Evolutionary conservation across 2,888 invertebrate genomes (phyloP).

Genomic region (Cyclophora albipunctata): DNA sequence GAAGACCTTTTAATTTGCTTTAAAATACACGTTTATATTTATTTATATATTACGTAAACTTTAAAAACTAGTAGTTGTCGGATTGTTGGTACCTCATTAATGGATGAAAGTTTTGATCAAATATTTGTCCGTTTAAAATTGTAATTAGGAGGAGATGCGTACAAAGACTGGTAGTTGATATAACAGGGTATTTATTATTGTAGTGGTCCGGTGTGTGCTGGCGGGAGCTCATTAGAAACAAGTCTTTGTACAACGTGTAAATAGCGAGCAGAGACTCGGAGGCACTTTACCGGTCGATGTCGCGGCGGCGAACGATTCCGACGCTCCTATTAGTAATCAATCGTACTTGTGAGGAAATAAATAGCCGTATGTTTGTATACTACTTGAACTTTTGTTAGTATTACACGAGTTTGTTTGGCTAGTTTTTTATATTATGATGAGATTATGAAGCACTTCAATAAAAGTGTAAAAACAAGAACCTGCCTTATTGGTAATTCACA

Average conservation of each 20-base stretch:
- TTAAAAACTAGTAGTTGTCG: slow-evolving; percentile 42
- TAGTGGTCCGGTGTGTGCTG: slow-evolving; percentile 26
- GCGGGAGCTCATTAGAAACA: slow-evolving; percentile 64
- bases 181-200: slow-evolving; percentile 55
- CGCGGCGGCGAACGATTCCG: slow-evolving; percentile 4
- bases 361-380: too few relatives aligned
- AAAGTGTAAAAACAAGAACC: too few relatives aligned
- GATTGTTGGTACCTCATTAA: slow-evolving; percentile 70
- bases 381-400: too few relatives aligned
- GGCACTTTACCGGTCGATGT: slow-evolving; percentile 46
- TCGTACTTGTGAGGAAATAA: not conserved
- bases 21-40: slow-evolving; percentile 47
- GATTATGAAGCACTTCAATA: too few relatives aligned
- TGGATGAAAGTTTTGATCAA: slow-evolving; percentile 66
- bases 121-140: slow-evolving; percentile 64
- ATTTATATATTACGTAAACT: slow-evolving; percentile 54
- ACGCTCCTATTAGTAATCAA: slow-evolving; percentile 21
- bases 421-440: too few relatives aligned
- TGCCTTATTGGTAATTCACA: too few relatives aligned
- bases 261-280: slow-evolving; percentile 50
- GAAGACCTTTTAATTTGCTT: slow-evolving; percentile 46
- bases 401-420: too few relatives aligned
- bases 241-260: slow-evolving; percentile 64
- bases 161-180: slow-evolving; percentile 70
- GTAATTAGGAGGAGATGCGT: slow-evolving; percentile 54